Evolutionary conservation across 2,888 invertebrate genomes (phyloP), one percentile per base, ranked within the genome.

Genomic region (Ophion slaviceki): DNA sequence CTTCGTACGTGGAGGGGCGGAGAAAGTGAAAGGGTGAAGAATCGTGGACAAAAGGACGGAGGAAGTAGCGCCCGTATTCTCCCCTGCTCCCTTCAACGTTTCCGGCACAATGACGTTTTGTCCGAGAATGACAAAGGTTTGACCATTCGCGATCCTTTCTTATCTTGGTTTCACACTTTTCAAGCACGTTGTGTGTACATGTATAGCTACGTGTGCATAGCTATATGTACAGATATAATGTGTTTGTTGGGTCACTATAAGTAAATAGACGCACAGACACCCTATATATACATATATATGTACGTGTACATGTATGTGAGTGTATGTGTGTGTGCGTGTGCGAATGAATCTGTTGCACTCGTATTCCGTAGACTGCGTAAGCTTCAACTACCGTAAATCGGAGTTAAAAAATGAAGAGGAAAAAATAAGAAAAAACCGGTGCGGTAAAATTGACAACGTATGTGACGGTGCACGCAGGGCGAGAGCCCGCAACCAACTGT

Each of bases 401-500:
- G 40, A 32, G 24, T 53, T 62, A 17, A 17, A 68, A 53, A 45
- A 57, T 11, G 47, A 62, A 47, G 28, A 5, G 17, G 24, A 14
- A 14, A 24, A 24, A 40, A 4, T 32, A 68, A 20, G 68, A 70
- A 53, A 47, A 47, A 6, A 8, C 11, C 47, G 64, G 4, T 47
- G 53, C 47, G 62, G 5, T 66, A 66, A 76, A 53, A 53, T 53
- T 32, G 32, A 28, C 40, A 66, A 47, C 20, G 47, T 61, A 66
- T 53, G 32, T 47, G 62, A 85, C 88, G 89, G 88, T 91, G 89
- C 87, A 90, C 87, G 88, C 91, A 89, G 91, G 89, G 88, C 91
- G 91, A 90, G 86, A 90, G 92, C 91, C 90, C 92, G 91, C 92
- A 92, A 92, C 92, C 92, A 92, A 92, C 92, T 92, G 92, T 92